Evolutionary conservation across 1,140 invertebrate genomes (phyloP).

Genomic region (Drosophila sucinea): DNA sequence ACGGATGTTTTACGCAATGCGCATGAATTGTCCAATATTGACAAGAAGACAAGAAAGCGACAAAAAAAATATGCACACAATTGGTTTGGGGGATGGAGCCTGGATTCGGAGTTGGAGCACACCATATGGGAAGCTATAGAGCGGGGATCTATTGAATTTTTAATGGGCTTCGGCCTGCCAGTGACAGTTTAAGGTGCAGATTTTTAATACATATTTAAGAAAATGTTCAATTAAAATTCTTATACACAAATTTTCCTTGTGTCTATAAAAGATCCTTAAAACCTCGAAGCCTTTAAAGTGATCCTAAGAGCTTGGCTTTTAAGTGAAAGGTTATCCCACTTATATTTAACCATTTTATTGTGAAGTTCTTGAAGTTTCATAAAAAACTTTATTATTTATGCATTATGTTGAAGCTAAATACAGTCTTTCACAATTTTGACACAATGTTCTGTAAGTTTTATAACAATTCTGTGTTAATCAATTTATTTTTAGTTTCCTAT

Average conservation of each 20-base stretch:
- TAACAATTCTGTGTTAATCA: neutral
- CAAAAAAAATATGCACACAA: slow-evolving; percentile 22
- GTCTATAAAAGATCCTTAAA: no score
- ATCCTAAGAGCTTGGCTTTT: no score
- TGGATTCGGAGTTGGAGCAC: neutral
- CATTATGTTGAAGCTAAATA: no score
- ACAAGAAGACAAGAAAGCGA: slow-evolving; percentile 67
- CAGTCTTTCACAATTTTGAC: no score
- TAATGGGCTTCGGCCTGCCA: slow-evolving; percentile 52
- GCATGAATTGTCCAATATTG: slow-evolving; percentile 81
- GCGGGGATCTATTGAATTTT: slow-evolving; percentile 64
- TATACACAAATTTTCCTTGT: neutral
- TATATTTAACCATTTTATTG: no score
- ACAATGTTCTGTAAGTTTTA: no score
- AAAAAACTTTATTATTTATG: no score
- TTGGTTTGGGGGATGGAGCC: slow-evolving; percentile 41
- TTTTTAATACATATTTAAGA: neutral
- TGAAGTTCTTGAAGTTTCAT: no score
- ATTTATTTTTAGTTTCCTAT: neutral
- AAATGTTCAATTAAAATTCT: neutral
- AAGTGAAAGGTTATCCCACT: no score
- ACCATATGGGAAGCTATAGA: neutral
- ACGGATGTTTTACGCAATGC: slow-evolving; percentile 78
- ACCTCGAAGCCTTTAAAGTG: no score
- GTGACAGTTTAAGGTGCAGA: slow-evolving; percentile 21